Base-by-base conservation (phyloP, 92 coral and sea anemone species). In the Parazoanthus atlanticus region DNA sequence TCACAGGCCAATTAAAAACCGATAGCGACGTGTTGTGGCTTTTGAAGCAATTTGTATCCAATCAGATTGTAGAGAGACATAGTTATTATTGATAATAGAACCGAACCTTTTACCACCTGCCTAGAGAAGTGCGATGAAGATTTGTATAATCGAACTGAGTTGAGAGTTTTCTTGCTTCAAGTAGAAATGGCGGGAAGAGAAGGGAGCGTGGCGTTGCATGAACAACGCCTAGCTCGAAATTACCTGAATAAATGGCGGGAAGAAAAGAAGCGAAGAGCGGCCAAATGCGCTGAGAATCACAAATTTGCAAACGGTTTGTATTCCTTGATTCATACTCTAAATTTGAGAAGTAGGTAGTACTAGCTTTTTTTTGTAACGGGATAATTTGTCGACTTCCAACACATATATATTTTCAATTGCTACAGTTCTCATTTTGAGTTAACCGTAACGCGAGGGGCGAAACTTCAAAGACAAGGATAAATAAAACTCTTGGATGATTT, bases 281-380 rank as follows among this genome's bases (percentile, higher is more conserved):
- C 91, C 4, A 95, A 93, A 79, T 91, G 98, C 85, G 96, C 98
- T 79, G 96, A 90, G 74, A 95, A 93, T 88, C 95, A 95, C 84
- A 93, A 92, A 84, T 95, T 95, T 91, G 98, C 94, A 31, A 89
- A 90, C 80, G 94, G 96, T 95, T 43, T 61, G 95, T 91, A 43
- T n/a, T 30, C 30, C 16, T 26, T 11, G 81, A 25, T 23, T 80
- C 70, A 36, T 13, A 6, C 6, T 41, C 13, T 25, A 36, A 32
- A 1, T 64, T 70, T 61, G 3, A 61, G 69, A 56, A 56, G 21
- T 43, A 8, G 0, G 49, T 43, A 36, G 38, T 36, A 2, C 38
- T 8, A 86, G 33, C 29, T 90, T n/a, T 30, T n/a, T 25, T 61
- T 61, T 61, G n/a, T 23, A 25, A 61, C n/a, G 69, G 26, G 28